These are phyloP conservation scores for Zosterops hypoxanthus DNA, from an alignment of 2,113 vertebrate genomes.

Conservation along the genomic window DNA sequence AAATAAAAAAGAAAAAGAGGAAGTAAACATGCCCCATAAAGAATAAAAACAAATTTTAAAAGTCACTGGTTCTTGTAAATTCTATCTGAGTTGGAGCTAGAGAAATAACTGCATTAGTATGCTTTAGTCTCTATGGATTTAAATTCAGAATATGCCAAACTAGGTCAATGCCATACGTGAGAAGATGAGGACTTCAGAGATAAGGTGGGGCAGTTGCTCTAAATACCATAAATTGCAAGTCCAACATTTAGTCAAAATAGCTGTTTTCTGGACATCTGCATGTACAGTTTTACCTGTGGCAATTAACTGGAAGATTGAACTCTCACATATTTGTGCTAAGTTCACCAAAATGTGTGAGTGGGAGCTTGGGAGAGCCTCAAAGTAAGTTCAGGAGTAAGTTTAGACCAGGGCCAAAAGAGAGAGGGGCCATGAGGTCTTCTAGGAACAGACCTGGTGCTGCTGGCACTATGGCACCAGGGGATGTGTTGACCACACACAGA, in stretches of 20 bases:
- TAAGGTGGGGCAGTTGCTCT: not conserved
- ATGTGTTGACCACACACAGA: not conserved
- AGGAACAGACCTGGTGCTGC: not conserved
- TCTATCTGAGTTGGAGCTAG: not conserved
- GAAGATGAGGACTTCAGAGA: not conserved
- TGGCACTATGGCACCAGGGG: not conserved
- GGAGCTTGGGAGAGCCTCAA: not conserved
- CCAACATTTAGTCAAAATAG: fast-evolving
- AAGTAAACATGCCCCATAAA: not conserved
- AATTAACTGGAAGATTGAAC: not conserved
- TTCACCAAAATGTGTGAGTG: not conserved
- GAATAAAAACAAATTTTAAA: not conserved
- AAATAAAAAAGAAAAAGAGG: not conserved
- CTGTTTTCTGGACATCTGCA: not conserved
- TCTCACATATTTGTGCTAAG: not conserved
- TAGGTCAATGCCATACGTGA: not conserved
- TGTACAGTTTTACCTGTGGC: not conserved
- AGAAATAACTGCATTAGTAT: not conserved
- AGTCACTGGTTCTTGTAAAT: not conserved
- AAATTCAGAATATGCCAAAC: not conserved
- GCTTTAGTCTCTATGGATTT: not conserved
- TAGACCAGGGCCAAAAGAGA: not conserved
- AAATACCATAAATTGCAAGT: not conserved
- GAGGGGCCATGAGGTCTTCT: not conserved
- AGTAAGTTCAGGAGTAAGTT: not conserved